phyloP scores from a whole-genome alignment of 2,888 invertebrate species.

The Julus scandinavius region DNA sequence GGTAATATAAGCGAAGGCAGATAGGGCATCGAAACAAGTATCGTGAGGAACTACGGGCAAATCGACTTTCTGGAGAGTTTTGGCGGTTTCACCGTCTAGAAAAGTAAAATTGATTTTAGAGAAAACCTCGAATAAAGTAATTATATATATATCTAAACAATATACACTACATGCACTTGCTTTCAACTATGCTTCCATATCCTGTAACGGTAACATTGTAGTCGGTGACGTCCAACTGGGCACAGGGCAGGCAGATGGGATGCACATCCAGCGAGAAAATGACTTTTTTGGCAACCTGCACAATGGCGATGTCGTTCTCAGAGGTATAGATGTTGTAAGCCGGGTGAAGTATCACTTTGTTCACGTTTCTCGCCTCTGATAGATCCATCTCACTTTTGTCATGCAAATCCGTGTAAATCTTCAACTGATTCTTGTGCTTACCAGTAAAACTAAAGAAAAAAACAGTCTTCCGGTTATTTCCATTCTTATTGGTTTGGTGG shows the following conservation, averaged over 20 bases:
- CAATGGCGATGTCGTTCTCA: conserved; percentile 55
- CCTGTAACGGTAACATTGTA: conserved; percentile 51
- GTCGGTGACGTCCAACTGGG: conserved; percentile 40
- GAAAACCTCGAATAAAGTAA: background rate
- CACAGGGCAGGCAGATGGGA: conserved; percentile 53
- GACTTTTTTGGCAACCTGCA: conserved; percentile 39
- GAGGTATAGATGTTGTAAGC: conserved; percentile 53
- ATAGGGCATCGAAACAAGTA: conserved; percentile 44
- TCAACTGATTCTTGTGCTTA: conserved; percentile 17
- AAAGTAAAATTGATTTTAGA: background rate
- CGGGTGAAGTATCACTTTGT: conserved; percentile 35
- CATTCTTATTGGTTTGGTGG: too few species aligned
- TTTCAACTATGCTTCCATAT: conserved; percentile 50
- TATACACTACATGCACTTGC: background rate
- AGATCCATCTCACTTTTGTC: conserved; percentile 42
- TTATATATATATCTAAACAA: background rate
- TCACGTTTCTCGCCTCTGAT: background rate
- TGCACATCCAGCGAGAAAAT: conserved; percentile 48
- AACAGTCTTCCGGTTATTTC: too few species aligned
- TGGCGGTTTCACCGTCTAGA: conserved; percentile 51
- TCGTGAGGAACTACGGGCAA: conserved; percentile 51
- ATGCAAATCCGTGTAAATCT: conserved; percentile 12
- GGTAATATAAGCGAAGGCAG: conserved; percentile 51
- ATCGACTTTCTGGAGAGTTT: conserved; percentile 48
- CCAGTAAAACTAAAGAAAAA: conserved; percentile 47